Conservation (phyloP, 2,888 invertebrate species). For the Eubasilissa splendida region DNA sequence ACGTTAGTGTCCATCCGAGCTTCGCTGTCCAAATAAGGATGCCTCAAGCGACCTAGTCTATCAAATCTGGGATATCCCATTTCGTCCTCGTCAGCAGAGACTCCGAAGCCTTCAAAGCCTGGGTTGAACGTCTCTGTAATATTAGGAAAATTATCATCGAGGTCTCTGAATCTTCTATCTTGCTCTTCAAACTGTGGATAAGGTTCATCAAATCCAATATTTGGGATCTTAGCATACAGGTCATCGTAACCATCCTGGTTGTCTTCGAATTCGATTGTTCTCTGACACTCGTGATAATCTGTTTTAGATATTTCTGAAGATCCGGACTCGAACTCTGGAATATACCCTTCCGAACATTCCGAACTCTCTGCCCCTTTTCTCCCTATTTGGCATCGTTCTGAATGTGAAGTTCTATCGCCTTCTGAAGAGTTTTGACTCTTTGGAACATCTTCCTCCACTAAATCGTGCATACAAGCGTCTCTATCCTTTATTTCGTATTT, state of each 20-base stretch:
- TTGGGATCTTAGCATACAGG: slow-evolving; percentile 57
- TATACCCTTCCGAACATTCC: slow-evolving; percentile 79
- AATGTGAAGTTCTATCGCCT: slow-evolving; percentile 68
- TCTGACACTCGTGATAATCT: slow-evolving; percentile 61
- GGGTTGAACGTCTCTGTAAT: slow-evolving; percentile 61
- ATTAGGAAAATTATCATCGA: slow-evolving; percentile 67
- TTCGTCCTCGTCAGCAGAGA: slow-evolving; percentile 77
- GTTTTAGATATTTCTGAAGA: slow-evolving; percentile 76
- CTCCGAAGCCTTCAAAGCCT: slow-evolving; percentile 75
- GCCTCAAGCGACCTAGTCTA: slow-evolving; percentile 72
- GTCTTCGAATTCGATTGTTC: slow-evolving; percentile 64
- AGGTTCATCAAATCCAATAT: slow-evolving; percentile 57
- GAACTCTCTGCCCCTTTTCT: slow-evolving; percentile 75
- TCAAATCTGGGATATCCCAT: slow-evolving; percentile 79
- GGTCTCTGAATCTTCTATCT: slow-evolving; percentile 58
- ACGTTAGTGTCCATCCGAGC: slow-evolving; percentile 62
- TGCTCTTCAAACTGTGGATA: slow-evolving; percentile 56
- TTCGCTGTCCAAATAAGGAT: slow-evolving; percentile 71
- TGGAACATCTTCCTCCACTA: slow-evolving; percentile 70
- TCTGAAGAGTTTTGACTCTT: slow-evolving; percentile 72
- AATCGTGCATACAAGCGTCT: slow-evolving; percentile 67
- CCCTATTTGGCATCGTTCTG: slow-evolving; percentile 64
- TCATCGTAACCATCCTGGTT: slow-evolving; percentile 74
- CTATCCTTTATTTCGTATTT: slow-evolving; percentile 63
- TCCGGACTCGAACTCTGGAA: slow-evolving; percentile 77